Conservation (phyloP, 30 jellyfish, hydroid and myxozoan genomes). For the Aurelia aurita complex sp. Pacific region DNA sequence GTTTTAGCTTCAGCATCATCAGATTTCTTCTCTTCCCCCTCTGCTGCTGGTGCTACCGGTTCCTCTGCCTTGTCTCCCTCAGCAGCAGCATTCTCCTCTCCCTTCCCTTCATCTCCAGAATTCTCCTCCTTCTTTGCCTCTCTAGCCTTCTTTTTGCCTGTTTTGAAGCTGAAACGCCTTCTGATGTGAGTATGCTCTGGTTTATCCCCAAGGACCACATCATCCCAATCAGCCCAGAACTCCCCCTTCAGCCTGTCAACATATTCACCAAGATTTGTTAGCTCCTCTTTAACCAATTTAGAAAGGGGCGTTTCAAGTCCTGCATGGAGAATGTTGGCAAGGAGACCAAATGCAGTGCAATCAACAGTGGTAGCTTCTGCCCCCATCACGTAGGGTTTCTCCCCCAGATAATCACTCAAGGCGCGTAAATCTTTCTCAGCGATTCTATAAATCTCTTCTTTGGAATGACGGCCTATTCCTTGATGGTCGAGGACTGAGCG, state of each 20-base stretch:
- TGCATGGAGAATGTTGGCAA: slow-evolving; percentile 67
- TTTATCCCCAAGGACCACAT: slow-evolving; percentile 87
- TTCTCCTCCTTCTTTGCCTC: slow-evolving; percentile 63
- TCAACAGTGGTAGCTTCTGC: slow-evolving; percentile 77
- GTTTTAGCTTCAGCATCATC: slow-evolving; percentile 55
- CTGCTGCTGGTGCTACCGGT: slow-evolving; percentile 4
- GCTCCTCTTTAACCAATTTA: slow-evolving; percentile 60
- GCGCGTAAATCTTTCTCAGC: slow-evolving; percentile 93
- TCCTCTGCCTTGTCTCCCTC: slow-evolving; percentile 10
- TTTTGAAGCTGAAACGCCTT: slow-evolving; percentile 75
- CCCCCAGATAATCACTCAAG: slow-evolving; percentile 85
- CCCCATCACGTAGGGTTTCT: slow-evolving; percentile 81
- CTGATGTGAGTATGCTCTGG: slow-evolving; percentile 79
- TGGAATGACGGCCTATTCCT: slow-evolving; percentile 95
- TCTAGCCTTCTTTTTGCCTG: slow-evolving; percentile 76
- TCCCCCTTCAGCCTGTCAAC: slow-evolving; percentile 86
- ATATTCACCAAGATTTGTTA: slow-evolving; percentile 65
- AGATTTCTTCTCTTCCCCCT: slow-evolving; percentile 27
- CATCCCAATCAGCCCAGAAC: slow-evolving; percentile 93
- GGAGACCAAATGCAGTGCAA: slow-evolving; percentile 85
- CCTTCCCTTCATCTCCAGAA: slow-evolving; percentile 46
- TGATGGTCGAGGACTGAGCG: slow-evolving; percentile 79
- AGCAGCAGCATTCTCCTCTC: slow-evolving; percentile 35
- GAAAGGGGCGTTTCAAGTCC: slow-evolving; percentile 80
- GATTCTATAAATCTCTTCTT: slow-evolving; percentile 84